Percentiles rank a stretch among this genome's conserved stretches.
These are phyloP conservation scores for Parus major DNA, from an alignment of 2,113 vertebrate species.

Conservation along the genomic window DNA sequence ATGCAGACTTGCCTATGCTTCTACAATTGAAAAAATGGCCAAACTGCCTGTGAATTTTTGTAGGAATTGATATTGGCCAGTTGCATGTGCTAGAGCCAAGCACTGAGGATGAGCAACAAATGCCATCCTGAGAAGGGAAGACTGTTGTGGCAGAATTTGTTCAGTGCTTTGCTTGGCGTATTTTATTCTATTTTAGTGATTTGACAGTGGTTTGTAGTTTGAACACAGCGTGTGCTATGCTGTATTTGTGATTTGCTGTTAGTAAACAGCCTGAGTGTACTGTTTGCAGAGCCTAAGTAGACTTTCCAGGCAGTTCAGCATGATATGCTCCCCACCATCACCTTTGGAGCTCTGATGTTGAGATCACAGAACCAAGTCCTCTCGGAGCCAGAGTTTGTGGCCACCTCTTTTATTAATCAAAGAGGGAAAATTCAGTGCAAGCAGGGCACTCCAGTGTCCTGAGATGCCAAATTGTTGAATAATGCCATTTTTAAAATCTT, in stretches of 20 bases:
- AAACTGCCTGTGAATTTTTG: background rate
- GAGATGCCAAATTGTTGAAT: background rate
- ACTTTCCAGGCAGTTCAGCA: background rate
- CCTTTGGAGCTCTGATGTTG: background rate
- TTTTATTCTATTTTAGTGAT: background rate
- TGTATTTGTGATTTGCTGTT: background rate
- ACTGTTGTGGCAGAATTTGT: background rate
- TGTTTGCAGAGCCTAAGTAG: accelerated
- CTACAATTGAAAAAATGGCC: background rate
- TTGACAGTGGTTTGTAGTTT: background rate
- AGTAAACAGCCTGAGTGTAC: background rate
- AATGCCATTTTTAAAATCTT: background rate
- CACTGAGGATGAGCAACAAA: background rate
- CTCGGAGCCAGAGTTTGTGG: background rate
- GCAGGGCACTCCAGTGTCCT: background rate
- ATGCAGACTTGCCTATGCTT: background rate
- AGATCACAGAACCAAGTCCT: background rate
- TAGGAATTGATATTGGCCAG: background rate
- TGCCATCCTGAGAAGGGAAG: accelerated
- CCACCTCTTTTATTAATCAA: background rate
- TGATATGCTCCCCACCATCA: background rate
- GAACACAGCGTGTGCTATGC: background rate
- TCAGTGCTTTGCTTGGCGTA: background rate
- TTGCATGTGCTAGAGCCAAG: background rate
- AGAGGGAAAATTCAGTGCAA: background rate